Conservation (phyloP, 2,888 invertebrate genomes). For the Parnassius mnemosyne region DNA sequence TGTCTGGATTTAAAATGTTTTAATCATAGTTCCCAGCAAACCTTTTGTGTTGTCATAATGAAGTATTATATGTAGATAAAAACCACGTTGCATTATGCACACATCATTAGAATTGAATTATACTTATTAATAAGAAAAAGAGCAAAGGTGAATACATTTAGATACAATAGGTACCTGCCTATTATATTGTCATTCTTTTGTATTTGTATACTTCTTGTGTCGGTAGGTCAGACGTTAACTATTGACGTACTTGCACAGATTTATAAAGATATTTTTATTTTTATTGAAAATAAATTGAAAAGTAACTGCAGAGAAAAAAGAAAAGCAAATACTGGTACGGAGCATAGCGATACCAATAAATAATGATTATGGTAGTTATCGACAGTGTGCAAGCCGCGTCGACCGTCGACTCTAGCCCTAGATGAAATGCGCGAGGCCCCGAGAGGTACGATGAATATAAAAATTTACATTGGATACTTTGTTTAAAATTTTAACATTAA, state of each 20-base stretch:
- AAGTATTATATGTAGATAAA: neutral
- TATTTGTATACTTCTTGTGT: constrained; percentile 1
- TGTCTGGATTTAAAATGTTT: neutral
- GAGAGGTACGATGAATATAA: neutral
- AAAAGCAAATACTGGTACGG: neutral
- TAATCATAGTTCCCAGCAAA: neutral
- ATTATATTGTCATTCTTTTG: constrained; percentile 26
- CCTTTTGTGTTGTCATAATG: neutral
- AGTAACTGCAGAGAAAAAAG: neutral
- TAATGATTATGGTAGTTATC: constrained; percentile 3
- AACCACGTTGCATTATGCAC: constrained; percentile 26
- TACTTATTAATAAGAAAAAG: constrained; percentile 33
- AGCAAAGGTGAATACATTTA: constrained; percentile 32
- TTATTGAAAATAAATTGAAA: too few species aligned
- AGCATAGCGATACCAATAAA: neutral
- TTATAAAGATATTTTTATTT: neutral
- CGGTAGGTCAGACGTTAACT: neutral
- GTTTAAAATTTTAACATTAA: too few species aligned
- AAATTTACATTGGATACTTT: neutral
- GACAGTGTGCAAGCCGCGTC: neutral
- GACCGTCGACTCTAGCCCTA: neutral
- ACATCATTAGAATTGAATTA: constrained; percentile 31
- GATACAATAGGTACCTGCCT: constrained; percentile 10
- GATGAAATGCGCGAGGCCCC: neutral
- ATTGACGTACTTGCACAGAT: neutral